Evolutionary conservation across 2,797 vertebrate genomes (phyloP).

Genomic region (Onychomys leucogaster): DNA sequence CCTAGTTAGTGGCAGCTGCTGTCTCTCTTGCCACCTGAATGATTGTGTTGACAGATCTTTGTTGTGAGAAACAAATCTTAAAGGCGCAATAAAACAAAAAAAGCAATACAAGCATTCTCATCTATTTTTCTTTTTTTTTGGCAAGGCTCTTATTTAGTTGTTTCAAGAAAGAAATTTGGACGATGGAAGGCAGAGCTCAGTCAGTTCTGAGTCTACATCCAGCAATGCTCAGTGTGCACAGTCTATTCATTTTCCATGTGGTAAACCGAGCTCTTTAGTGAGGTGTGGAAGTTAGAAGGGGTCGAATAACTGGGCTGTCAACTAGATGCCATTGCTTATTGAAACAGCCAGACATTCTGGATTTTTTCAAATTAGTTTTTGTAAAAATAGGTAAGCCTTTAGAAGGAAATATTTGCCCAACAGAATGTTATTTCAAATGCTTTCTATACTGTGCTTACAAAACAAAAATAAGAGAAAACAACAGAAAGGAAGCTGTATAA

Average conservation of each 20-base stretch:
- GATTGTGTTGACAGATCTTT: constrained; percentile 70
- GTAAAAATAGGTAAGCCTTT: background rate
- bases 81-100: constrained; percentile 35
- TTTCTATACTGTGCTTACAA: constrained; percentile 28
- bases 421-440: constrained; percentile 4
- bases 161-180: background rate
- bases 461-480: background rate
- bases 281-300: background rate
- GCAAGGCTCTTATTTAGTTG: background rate
- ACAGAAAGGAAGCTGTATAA: constrained; percentile 2
- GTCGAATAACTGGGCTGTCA: constrained; percentile 12
- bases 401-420: background rate
- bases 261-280: constrained; percentile 33
- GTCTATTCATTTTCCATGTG: background rate
- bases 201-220: constrained; percentile 46
- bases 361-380: background rate
- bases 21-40: constrained; percentile 44
- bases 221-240: background rate
- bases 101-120: background rate
- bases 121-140: background rate
- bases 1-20: constrained; percentile 66
- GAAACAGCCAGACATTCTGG: background rate
- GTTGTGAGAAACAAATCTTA: constrained; percentile 68
- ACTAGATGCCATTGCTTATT: constrained; percentile 20
- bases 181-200: background rate